These are phyloP conservation scores for Oreotrochilus melanogaster DNA, from an alignment of 2,113 vertebrate species.

Conservation along the genomic window DNA sequence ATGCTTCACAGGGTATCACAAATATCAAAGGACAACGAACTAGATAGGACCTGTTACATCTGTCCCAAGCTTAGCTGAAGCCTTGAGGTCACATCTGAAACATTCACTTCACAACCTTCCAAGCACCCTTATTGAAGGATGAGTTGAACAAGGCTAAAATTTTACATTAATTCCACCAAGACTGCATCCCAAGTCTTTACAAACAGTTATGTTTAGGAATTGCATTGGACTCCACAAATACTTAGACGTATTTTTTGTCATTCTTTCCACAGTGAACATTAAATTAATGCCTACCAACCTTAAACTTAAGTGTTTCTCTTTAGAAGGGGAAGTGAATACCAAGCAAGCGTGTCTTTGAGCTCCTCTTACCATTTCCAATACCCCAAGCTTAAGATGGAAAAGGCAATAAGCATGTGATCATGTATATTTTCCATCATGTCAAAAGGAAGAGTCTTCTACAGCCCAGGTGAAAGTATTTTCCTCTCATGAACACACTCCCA, in stretches of 20 bases:
- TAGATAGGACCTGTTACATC: background rate
- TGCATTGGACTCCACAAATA: background rate
- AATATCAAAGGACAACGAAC: background rate
- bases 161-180: background rate
- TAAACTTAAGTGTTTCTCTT: background rate
- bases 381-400: background rate
- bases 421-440: background rate
- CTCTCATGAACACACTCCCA: background rate
- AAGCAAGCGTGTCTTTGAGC: background rate
- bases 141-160: background rate
- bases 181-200: background rate
- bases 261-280: background rate
- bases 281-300: background rate
- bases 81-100: background rate
- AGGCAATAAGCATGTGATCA: background rate
- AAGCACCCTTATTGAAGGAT: background rate
- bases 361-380: background rate
- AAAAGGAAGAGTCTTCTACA: background rate
- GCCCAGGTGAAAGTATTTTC: background rate
- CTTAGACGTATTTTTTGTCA: accelerated
- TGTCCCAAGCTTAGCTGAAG: background rate
- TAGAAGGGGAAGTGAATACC: background rate
- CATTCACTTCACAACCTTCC: background rate
- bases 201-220: background rate
- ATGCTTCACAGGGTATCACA: background rate